Evolutionary conservation across 92 coral and sea anemone genomes (phyloP).

Genomic region (Plumapathes pennacea): DNA sequence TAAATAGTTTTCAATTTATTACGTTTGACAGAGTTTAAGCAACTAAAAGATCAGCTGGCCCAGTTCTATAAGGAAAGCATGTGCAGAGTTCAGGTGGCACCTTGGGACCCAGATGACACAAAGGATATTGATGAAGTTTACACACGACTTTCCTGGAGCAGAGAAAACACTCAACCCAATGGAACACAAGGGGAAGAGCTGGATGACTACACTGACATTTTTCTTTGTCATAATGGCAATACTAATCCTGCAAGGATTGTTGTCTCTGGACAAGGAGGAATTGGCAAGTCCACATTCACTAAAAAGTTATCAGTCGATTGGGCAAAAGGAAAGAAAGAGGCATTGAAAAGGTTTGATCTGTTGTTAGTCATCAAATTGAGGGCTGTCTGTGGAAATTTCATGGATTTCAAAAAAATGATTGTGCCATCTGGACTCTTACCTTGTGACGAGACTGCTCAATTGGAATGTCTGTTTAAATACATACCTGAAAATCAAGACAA

Average conservation of each 20-base stretch:
- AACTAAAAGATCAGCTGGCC: too few species aligned
- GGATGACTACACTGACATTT: conserved; percentile 1
- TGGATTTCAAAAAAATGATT: neutral
- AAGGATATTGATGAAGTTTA: conserved; percentile 11
- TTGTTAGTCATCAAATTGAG: conserved; percentile 8
- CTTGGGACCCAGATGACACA: conserved; percentile 13
- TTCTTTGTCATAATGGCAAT: neutral
- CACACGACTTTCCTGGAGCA: neutral
- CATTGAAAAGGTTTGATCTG: conserved; percentile 2
- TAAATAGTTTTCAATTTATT: too few species aligned
- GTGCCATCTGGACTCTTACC: neutral
- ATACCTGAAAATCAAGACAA: conserved; percentile 17
- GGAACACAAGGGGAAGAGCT: neutral
- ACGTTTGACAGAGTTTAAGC: too few species aligned
- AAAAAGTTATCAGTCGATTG: conserved; percentile 19
- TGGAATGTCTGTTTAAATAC: neutral
- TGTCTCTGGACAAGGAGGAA: conserved; percentile 12
- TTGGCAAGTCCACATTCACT: conserved; percentile 21
- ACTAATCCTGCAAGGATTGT: conserved; percentile 5
- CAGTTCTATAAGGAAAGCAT: too few species aligned
- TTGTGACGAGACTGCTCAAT: neutral
- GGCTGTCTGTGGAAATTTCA: conserved; percentile 2
- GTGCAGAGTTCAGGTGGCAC: conserved; percentile 7
- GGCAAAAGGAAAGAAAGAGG: conserved; percentile 2
- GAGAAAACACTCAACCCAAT: neutral